These are phyloP conservation scores for Cephus runcator DNA, from an alignment of 2,888 invertebrate genomes.

Conservation along the genomic window DNA sequence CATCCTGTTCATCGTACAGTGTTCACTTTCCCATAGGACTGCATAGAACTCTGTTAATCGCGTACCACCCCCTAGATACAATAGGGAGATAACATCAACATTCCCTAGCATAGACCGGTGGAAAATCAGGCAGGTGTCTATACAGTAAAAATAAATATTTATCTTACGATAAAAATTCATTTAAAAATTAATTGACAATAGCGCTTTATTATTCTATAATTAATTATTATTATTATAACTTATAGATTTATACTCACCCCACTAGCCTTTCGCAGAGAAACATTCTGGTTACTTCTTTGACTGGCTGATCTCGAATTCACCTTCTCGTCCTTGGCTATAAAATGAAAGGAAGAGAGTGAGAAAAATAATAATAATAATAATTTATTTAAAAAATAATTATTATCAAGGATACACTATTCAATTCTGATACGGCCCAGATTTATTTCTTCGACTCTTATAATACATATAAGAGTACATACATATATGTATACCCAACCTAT, in stretches of 20 bases:
- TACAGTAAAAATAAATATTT: not conserved
- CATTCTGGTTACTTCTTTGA: slow-evolving; percentile 57
- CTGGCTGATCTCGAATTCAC: slow-evolving; percentile 51
- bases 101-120: not conserved
- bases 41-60: not conserved
- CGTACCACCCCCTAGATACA: not conserved
- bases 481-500: too few species aligned
- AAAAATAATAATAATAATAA: not conserved
- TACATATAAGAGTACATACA: too few species aligned
- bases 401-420: not conserved
- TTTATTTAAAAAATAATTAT: not conserved
- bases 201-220: not conserved
- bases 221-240: not conserved
- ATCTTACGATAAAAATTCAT: not conserved
- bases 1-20: not conserved
- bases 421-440: not conserved
- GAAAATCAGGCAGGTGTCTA: not conserved
- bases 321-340: slow-evolving; percentile 63
- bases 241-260: slow-evolving; percentile 53
- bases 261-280: slow-evolving; percentile 59
- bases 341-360: not conserved
- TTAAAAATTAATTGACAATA: not conserved
- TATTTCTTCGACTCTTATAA: not conserved
- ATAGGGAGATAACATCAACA: not conserved
- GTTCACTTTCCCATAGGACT: not conserved